Conservation (phyloP, 2,113 vertebrate species). For the Nesogale talazaci region DNA sequence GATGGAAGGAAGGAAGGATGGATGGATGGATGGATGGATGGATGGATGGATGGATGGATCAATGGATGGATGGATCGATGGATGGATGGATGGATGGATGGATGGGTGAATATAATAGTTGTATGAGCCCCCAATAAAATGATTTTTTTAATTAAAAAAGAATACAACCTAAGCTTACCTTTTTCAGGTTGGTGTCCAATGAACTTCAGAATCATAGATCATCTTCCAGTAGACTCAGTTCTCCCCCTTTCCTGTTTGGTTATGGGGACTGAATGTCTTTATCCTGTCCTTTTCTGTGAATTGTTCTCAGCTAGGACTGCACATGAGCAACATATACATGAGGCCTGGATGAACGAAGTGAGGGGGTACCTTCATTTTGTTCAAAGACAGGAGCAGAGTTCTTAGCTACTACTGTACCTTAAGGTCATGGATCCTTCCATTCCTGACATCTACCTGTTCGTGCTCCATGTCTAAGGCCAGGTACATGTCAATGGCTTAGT, state of each 20-base stretch:
- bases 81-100: too few species aligned
- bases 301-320: background rate
- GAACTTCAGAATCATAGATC: accelerated
- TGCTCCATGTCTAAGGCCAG: background rate
- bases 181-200: background rate
- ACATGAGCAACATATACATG: background rate
- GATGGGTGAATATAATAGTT: too few species aligned
- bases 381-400: too few species aligned
- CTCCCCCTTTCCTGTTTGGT: background rate
- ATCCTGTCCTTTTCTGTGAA: too few species aligned
- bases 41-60: too few species aligned
- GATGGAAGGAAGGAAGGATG: too few species aligned
- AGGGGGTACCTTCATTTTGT: background rate
- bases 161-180: background rate
- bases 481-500: too few species aligned
- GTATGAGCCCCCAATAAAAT: too few species aligned
- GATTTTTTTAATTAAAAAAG: too few species aligned
- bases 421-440: accelerated
- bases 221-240: background rate
- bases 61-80: too few species aligned
- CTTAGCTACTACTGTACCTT: background rate
- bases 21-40: too few species aligned
- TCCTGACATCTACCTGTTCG: background rate
- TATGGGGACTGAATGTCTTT: background rate
- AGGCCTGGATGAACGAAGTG: background rate